Conservation (phyloP, 2,113 vertebrate species). For the Sinocyclocheilus anophthalmus region DNA sequence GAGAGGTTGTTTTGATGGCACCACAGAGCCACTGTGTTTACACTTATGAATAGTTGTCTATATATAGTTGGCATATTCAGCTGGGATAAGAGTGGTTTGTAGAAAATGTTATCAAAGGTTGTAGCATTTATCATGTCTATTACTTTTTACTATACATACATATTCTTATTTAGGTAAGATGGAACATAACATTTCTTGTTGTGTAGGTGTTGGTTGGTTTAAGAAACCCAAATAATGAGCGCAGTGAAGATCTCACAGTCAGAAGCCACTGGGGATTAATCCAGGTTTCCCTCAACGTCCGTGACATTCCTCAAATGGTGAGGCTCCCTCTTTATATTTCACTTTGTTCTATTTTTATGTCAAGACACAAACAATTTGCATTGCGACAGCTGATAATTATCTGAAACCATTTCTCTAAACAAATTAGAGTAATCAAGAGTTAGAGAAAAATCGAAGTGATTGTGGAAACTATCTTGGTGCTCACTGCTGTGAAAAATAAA, state of each 20-base stretch:
- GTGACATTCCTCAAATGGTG: conserved; percentile 90
- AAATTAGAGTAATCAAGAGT: not conserved
- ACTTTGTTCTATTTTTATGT: not conserved
- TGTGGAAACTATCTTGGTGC: not conserved
- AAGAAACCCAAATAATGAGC: conserved; percentile 91
- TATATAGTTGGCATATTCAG: not conserved
- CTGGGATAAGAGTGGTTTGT: not conserved
- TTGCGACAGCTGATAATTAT: not conserved
- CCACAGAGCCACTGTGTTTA: conserved; percentile 21
- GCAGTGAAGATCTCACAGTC: conserved; percentile 82
- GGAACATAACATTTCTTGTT: conserved; percentile 53
- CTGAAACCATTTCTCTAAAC: not conserved
- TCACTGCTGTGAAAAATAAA: no score
- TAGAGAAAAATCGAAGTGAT: not conserved
- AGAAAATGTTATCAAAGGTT: not conserved
- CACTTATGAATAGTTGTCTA: not conserved
- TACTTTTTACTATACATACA: not conserved
- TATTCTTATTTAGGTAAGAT: not conserved
- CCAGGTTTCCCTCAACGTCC: conserved; percentile 88
- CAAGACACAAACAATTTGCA: not conserved
- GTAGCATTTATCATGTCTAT: not conserved
- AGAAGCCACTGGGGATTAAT: conserved; percentile 92
- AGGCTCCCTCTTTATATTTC: conserved; percentile 47
- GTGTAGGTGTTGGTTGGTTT: conserved; percentile 89
- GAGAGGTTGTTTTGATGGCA: conserved; percentile 13